phyloP scores from a whole-genome alignment of 2,113 vertebrate genomes.

The rabbit (Oryctolagus cuniculus) region DNA sequence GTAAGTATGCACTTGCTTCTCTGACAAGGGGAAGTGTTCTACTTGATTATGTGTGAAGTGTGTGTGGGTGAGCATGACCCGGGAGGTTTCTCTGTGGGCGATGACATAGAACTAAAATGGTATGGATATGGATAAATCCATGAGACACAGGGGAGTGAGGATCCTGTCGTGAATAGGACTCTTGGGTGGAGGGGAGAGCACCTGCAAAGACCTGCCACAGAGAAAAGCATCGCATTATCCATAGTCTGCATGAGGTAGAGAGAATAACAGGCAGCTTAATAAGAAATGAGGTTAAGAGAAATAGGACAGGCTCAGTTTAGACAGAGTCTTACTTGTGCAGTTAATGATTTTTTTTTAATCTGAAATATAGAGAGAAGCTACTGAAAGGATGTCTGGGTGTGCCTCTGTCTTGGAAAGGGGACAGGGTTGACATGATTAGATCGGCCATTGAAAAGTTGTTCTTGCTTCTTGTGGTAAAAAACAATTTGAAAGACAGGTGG shows the following conservation, averaged over 20 bases:
- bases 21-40: slow-evolving; percentile 6
- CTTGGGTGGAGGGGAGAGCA: neutral
- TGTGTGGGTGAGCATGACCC: neutral
- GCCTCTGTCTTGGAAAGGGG: neutral
- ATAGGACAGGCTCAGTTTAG: neutral
- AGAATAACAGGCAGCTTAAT: neutral
- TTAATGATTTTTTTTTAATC: neutral
- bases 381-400: neutral
- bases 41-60: neutral
- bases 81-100: neutral
- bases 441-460: neutral
- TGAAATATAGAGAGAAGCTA: neutral
- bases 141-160: neutral
- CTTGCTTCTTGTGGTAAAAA: neutral
- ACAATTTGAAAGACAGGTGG: neutral
- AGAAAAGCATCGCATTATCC: neutral
- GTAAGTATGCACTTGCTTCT: neutral
- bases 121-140: neutral
- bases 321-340: neutral
- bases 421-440: neutral
- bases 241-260: neutral
- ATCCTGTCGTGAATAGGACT: neutral
- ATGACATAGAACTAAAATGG: neutral
- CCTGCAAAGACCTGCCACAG: neutral
- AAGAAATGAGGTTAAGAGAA: neutral